Base-by-base conservation (phyloP, 2,888 invertebrate genomes). In the Ornithoptera alexandrae region DNA sequence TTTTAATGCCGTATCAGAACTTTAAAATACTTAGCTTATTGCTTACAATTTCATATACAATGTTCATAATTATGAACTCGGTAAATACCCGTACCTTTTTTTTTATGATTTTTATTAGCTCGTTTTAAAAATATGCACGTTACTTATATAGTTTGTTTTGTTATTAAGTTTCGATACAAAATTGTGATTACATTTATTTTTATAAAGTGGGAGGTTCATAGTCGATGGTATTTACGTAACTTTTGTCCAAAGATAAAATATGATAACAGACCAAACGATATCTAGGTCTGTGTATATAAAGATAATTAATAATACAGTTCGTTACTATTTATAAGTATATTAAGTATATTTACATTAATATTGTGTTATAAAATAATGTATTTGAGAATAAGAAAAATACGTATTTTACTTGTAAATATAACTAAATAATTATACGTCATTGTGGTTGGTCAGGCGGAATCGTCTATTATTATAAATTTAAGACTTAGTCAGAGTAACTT, bases 231-330 rank as follows among this genome's bases (percentile, higher is more conserved):
- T 62, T 57, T 65, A 56, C n/a, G 20, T 65, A 62, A 65, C 57
- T 65, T 64, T n/a, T 64, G 30, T 42, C 30, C 39, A 64, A 42
- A 39, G 68, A 69, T 65, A 65, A 65, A 36, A 65, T 61, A 65
- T 42, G 65, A 69, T 69, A 69, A 61, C 46, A 57, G 57, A 57
- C 10, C 57, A 8, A 12, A 39, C 39, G 59, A n/a, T 46, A 59
- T 59, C 59, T 46, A 20, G 20, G 17, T 65, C 18, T 17, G 24
- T 42, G 8, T 42, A 42, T 42, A 42, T 42, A 7, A 15, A 46
- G 46, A 12, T 46, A 46, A 61, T 53, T n/a, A 65, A 5, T n/a
- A 10, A 56, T 56, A n/a, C n/a, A 53, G n/a, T 6, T 56, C 1
- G 20, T n/a, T 56, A n/a, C 4, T 20, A n/a, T 46, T 46, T 12